Conservation (phyloP, 2,797 vertebrate species). For the Champsocephalus gunnari region DNA sequence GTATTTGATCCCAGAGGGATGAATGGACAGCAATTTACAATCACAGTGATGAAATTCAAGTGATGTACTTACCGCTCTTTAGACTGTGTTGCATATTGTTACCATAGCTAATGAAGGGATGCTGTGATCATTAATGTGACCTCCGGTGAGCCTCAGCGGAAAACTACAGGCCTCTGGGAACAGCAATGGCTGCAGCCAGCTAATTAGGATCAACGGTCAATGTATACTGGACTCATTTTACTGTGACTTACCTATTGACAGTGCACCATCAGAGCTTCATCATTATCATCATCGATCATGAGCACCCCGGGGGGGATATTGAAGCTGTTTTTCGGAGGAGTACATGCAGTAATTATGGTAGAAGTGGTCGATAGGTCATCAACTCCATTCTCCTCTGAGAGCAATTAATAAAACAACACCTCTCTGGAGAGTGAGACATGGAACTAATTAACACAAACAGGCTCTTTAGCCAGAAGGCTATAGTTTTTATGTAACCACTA, state of each 20-base stretch:
- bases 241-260: background rate
- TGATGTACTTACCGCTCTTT: conserved; percentile 16
- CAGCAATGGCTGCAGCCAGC: background rate
- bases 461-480: background rate
- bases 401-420: conserved; percentile 41
- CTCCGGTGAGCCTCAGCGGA: conserved; percentile 3
- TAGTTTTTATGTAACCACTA: background rate
- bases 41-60: conserved; percentile 17
- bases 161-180: conserved; percentile 30
- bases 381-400: conserved; percentile 42
- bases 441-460: conserved; percentile 17
- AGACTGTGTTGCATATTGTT: conserved; percentile 5
- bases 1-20: background rate
- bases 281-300: conserved; percentile 1
- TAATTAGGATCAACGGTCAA: conserved; percentile 38
- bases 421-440: conserved; percentile 10
- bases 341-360: conserved; percentile 24
- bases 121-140: conserved; percentile 15
- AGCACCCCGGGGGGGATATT: conserved; percentile 15
- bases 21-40: background rate
- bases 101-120: conserved; percentile 4
- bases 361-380: conserved; percentile 54
- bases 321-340: conserved; percentile 20
- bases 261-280: background rate
- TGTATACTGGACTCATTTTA: background rate